These are phyloP conservation scores for Rhagophthalmus giganteus DNA, from an alignment of 2,888 invertebrate species.

Conservation along the genomic window DNA sequence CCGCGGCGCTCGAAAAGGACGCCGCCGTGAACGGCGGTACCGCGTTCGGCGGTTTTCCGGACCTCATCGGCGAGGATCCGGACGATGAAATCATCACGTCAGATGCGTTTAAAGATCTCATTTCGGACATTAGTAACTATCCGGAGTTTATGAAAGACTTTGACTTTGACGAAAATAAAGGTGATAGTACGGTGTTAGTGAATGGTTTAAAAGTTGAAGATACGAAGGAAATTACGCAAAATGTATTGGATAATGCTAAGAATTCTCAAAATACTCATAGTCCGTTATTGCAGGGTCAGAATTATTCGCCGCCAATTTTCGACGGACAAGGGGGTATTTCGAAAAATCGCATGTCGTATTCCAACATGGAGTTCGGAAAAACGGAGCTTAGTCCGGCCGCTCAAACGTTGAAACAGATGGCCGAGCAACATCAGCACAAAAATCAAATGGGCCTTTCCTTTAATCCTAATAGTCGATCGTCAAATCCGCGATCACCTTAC, in stretches of 20 bases:
- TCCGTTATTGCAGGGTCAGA: slow-evolving; percentile 47
- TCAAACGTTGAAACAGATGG: slow-evolving; percentile 95
- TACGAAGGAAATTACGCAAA: slow-evolving; percentile 43
- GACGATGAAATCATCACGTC: slow-evolving; percentile 75
- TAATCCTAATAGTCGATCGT: slow-evolving; percentile 54
- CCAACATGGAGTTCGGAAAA: slow-evolving; percentile 54
- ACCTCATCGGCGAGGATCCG: slow-evolving; percentile 82
- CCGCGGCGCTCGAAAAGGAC: slow-evolving; percentile 84
- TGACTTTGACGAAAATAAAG: slow-evolving; percentile 68
- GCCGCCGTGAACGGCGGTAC: slow-evolving; percentile 71
- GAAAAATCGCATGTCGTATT: slow-evolving; percentile 44
- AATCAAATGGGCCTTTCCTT: slow-evolving; percentile 67
- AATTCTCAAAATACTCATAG: slow-evolving; percentile 44
- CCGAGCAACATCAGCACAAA: slow-evolving; percentile 93
- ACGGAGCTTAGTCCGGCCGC: slow-evolving; percentile 86
- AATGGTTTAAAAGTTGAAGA: slow-evolving; percentile 52
- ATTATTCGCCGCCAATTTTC: slow-evolving; percentile 50
- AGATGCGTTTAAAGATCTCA: slow-evolving; percentile 82
- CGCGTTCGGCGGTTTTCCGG: slow-evolving; percentile 77
- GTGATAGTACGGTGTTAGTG: slow-evolving; percentile 21
- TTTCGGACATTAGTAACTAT: slow-evolving; percentile 83
- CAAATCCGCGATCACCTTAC: slow-evolving; percentile 61
- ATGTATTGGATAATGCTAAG: slow-evolving; percentile 35
- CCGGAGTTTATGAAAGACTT: slow-evolving; percentile 82
- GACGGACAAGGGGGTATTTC: slow-evolving; percentile 34